Conservation (phyloP, 1,140 invertebrate genomes). For the Antheraea mylitta region DNA sequence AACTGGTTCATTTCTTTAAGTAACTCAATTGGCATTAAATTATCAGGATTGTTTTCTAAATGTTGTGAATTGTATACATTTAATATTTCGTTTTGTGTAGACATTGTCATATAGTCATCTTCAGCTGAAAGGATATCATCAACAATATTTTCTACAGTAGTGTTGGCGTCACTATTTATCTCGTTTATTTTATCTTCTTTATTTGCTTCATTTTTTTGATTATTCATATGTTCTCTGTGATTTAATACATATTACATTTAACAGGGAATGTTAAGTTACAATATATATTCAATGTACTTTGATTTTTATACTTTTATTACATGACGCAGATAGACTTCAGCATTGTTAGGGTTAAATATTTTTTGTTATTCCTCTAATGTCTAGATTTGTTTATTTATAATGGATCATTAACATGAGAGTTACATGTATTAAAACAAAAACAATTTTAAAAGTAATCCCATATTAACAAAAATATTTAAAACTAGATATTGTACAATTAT, state of each 20-base stretch:
- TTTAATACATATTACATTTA: neutral
- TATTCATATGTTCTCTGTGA: slow-evolving; percentile 49
- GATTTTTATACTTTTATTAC: no score
- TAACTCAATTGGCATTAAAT: slow-evolving; percentile 63
- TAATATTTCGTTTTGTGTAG: slow-evolving; percentile 36
- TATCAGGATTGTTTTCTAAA: slow-evolving; percentile 44
- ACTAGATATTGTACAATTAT: no score
- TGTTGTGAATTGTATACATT: slow-evolving; percentile 29
- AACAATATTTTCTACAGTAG: slow-evolving; percentile 65
- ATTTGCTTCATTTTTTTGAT: slow-evolving; percentile 26
- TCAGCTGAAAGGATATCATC: slow-evolving; percentile 66
- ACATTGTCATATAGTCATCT: slow-evolving; percentile 62
- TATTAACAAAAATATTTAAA: no score
- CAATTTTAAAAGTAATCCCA: no score
- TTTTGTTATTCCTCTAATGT: no score
- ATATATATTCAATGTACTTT: no score
- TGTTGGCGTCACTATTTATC: slow-evolving; percentile 39
- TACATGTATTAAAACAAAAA: no score
- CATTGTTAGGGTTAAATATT: no score
- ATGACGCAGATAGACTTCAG: no score
- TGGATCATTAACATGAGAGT: no score
- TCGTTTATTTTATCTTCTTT: slow-evolving; percentile 40
- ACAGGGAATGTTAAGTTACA: no score
- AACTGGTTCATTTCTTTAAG: slow-evolving; percentile 67
- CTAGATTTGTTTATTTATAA: no score